Percentiles rank a stretch among this genome's conserved stretches.
Evolutionary conservation across 2,888 invertebrate genomes (phyloP).

Genomic region (Archips xylosteana): DNA sequence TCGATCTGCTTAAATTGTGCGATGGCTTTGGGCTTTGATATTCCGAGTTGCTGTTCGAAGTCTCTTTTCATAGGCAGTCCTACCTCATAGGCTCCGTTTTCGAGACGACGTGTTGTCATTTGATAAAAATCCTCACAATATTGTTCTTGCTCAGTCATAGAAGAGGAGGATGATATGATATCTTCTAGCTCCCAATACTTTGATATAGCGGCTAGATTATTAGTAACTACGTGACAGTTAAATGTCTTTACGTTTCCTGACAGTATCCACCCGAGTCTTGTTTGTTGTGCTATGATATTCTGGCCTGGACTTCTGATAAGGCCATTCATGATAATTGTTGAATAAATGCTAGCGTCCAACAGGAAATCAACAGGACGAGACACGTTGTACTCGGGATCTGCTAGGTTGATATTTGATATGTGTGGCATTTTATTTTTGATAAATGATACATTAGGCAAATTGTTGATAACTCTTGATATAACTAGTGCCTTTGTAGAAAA

Average conservation of each 20-base stretch:
- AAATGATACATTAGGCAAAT: conserved; percentile 1
- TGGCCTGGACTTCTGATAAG: too few species aligned
- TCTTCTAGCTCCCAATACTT: neutral
- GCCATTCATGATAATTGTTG: too few species aligned
- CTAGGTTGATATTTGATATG: too few species aligned
- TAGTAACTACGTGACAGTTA: conserved; percentile 17
- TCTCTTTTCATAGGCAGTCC: conserved; percentile 5
- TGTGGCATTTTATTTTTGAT: neutral
- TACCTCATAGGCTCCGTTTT: neutral
- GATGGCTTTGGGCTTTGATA: conserved; percentile 27
- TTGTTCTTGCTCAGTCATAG: neutral
- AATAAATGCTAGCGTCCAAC: too few species aligned
- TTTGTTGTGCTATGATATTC: neutral
- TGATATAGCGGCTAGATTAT: neutral
- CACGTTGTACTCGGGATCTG: too few species aligned
- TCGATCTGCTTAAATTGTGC: conserved; percentile 32
- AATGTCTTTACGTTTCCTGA: conserved; percentile 21
- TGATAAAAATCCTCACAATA: too few species aligned
- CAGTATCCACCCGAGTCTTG: conserved; percentile 20
- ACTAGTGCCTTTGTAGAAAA: neutral
- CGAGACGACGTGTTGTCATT: neutral
- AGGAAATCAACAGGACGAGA: too few species aligned
- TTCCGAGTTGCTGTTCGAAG: conserved; percentile 11
- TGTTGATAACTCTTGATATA: neutral
- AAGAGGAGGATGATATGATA: neutral